phyloP scores from a whole-genome alignment of 2,888 invertebrate species.

The Eupithecia exiguata region DNA sequence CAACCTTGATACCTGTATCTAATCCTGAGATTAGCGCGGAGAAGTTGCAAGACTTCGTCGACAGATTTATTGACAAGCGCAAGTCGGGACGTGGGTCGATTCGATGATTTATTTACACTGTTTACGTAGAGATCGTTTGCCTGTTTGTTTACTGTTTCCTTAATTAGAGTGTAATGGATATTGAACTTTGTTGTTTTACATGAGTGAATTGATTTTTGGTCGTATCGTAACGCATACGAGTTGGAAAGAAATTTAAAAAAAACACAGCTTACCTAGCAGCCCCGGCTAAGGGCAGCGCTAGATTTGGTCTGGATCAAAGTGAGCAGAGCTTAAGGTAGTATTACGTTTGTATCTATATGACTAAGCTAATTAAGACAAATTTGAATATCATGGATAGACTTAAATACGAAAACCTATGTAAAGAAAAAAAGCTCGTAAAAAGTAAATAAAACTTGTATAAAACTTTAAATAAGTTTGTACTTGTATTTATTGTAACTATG shows the following conservation, averaged over 20 bases:
- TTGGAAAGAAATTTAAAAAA: background rate
- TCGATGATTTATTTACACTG: slow-evolving; percentile 24
- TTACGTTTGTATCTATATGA: background rate
- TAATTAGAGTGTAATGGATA: slow-evolving; percentile 4
- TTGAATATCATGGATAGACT: background rate
- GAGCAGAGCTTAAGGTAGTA: background rate
- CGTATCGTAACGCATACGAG: background rate
- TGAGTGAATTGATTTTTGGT: background rate
- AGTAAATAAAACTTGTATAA: no score
- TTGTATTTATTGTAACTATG: no score
- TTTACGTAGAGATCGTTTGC: slow-evolving; percentile 16
- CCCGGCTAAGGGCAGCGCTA: background rate
- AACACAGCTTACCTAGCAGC: background rate
- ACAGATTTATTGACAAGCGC: slow-evolving; percentile 32
- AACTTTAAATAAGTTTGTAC: no score
- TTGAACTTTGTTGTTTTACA: background rate
- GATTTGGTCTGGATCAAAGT: background rate
- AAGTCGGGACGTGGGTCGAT: slow-evolving; percentile 24
- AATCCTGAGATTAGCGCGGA: slow-evolving; percentile 28
- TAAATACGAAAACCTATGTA: no score
- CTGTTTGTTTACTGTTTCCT: slow-evolving; percentile 17
- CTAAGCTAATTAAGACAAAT: background rate
- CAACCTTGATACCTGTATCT: slow-evolving; percentile 23
- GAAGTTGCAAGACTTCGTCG: slow-evolving; percentile 24
- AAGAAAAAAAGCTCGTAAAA: no score